A percentile compares a stretch with the other conserved stretches of the same genome.
Evolutionary conservation across 2,888 invertebrate species (phyloP).

Genomic region (Apoda limacodes): DNA sequence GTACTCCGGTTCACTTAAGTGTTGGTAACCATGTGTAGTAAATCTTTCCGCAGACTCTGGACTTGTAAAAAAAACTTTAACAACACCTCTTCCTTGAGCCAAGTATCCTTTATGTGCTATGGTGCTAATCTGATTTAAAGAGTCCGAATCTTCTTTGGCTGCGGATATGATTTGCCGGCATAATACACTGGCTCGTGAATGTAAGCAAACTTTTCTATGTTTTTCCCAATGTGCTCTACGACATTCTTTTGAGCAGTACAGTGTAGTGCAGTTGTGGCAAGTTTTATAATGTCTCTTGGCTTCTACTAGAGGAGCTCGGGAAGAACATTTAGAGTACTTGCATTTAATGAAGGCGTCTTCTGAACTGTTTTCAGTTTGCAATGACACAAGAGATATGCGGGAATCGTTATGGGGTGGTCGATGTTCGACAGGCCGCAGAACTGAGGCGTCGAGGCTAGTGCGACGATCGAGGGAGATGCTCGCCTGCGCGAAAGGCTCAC

Average conservation of each 20-base stretch:
- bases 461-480: conserved; percentile 60
- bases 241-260: conserved; percentile 94
- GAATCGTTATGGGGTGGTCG: conserved; percentile 47
- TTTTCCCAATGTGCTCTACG: conserved; percentile 93
- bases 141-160: conserved; percentile 82
- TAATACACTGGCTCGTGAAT: conserved; percentile 89
- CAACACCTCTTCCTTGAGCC: conserved; percentile 89
- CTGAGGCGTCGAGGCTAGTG: conserved; percentile 71
- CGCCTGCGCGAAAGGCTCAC: conserved; percentile 50
- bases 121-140: conserved; percentile 81
- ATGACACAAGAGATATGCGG: conserved; percentile 53
- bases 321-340: conserved; percentile 84
- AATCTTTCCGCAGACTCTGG: conserved; percentile 89
- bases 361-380: conserved; percentile 57
- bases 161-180: conserved; percentile 88
- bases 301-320: conserved; percentile 76
- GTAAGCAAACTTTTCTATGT: conserved; percentile 90
- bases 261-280: conserved; percentile 95
- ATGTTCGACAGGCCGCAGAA: conserved; percentile 44
- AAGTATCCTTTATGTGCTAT: conserved; percentile 87
- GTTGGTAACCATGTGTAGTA: conserved; percentile 80
- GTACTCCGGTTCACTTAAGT: conserved; percentile 85
- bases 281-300: conserved; percentile 89
- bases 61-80: conserved; percentile 90
- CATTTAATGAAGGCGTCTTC: conserved; percentile 75